These are phyloP conservation scores for Clytia hemisphaerica DNA, from an alignment of 30 jellyfish, hydroid and myxozoan genomes.

Conservation along the genomic window DNA sequence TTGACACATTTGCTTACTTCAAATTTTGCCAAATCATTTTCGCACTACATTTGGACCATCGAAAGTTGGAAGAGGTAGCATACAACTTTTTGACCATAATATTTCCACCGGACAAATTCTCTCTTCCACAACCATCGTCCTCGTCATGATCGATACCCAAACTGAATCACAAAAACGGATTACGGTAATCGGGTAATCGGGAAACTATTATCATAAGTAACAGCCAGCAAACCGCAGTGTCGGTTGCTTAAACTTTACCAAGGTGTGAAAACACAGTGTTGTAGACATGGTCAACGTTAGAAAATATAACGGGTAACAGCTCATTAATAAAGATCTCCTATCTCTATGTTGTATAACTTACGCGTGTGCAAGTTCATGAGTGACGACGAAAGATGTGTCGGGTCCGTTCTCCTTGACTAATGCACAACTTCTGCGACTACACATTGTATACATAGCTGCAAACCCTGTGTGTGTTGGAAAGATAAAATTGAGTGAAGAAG, in stretches of 20 bases:
- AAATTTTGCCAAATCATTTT: conserved; percentile 54
- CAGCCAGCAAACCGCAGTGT: not conserved
- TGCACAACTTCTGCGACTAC: conserved; percentile 73
- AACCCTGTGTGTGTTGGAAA: conserved; percentile 33
- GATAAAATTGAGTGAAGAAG: not conserved
- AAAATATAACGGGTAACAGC: not conserved
- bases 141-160: conserved; percentile 91
- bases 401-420: conserved; percentile 73
- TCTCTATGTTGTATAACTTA: conserved; percentile 26
- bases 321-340: not conserved
- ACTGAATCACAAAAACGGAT: conserved; percentile 16
- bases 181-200: not conserved
- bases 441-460: conserved; percentile 89
- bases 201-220: not conserved
- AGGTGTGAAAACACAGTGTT: not conserved
- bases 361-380: conserved; percentile 97
- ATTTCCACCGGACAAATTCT: conserved; percentile 41
- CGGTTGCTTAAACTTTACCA: not conserved
- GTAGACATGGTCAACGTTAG: not conserved
- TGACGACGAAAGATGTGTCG: conserved; percentile 68
- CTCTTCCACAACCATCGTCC: conserved; percentile 43
- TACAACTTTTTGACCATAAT: conserved; percentile 70
- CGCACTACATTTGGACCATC: conserved; percentile 85
- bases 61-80: conserved; percentile 59
- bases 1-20: no score